These are phyloP conservation scores for Microchirus variegatus DNA, from an alignment of 2,797 vertebrate species.

Conservation along the genomic window DNA sequence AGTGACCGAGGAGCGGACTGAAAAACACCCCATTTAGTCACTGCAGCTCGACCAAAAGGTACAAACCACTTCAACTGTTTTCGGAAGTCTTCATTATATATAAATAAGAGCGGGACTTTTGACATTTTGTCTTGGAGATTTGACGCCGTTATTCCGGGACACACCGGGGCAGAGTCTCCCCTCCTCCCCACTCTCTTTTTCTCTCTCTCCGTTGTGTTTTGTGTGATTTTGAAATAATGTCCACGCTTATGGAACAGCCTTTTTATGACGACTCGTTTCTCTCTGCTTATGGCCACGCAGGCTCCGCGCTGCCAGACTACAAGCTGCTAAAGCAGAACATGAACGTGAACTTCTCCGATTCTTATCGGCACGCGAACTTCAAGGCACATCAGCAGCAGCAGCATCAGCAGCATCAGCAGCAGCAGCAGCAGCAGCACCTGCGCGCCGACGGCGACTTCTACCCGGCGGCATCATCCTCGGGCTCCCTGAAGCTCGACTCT, in stretches of 20 bases:
- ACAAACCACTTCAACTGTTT: slow-evolving; percentile 81
- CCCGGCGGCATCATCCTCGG: slow-evolving; percentile 71
- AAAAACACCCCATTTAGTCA: slow-evolving; percentile 75
- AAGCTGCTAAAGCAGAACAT: slow-evolving; percentile 89
- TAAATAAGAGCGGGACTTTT: slow-evolving; percentile 74
- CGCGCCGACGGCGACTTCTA: slow-evolving; percentile 82
- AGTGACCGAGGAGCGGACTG: slow-evolving; percentile 61
- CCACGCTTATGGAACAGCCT: slow-evolving; percentile 96
- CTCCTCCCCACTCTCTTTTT: too few relatives aligned
- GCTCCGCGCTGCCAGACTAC: slow-evolving; percentile 87
- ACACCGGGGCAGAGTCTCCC: too few relatives aligned
- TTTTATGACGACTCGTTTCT: slow-evolving; percentile 97
- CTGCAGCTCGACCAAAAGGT: slow-evolving; percentile 78
- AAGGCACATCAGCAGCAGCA: slow-evolving; percentile 83
- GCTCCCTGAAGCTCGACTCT: slow-evolving; percentile 90
- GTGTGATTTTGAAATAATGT: slow-evolving; percentile 86
- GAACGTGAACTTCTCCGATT: slow-evolving; percentile 88
- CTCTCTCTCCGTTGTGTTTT: slow-evolving; percentile 72
- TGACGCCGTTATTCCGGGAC: slow-evolving; percentile 61
- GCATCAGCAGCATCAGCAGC: too few relatives aligned
- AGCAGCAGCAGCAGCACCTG: slow-evolving; percentile 82
- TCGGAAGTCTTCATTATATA: too few relatives aligned
- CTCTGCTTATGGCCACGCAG: slow-evolving; percentile 87
- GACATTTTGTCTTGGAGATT: slow-evolving; percentile 73
- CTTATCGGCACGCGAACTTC: slow-evolving; percentile 87